Evolutionary conservation across 2,797 vertebrate species (phyloP).

Genomic region (Gymnothorax reevesii): DNA sequence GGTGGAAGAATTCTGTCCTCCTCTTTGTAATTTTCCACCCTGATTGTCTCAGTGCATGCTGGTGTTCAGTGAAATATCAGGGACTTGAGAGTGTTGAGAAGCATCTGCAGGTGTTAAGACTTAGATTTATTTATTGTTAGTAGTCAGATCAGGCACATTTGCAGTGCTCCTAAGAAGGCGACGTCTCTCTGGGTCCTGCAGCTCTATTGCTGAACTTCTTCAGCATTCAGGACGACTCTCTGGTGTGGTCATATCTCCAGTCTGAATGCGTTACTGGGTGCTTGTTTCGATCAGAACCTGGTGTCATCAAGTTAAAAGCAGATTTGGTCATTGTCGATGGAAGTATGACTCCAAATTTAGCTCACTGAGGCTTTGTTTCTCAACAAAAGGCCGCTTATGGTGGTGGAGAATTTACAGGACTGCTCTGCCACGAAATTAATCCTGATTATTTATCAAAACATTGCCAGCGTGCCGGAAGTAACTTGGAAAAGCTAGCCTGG

Average conservation of each 20-base stretch:
- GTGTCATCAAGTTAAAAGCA: not conserved
- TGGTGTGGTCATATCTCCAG: not conserved
- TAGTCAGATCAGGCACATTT: not conserved
- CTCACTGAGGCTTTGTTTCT: not conserved
- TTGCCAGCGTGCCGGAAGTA: no score
- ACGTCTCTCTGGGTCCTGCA: not conserved
- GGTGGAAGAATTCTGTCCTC: not conserved
- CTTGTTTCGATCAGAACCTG: not conserved
- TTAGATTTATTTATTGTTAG: not conserved
- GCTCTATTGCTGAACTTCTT: not conserved
- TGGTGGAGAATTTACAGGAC: not conserved
- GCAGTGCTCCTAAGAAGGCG: not conserved
- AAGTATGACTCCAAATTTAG: not conserved
- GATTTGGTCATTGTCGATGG: not conserved
- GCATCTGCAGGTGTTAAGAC: not conserved
- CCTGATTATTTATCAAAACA: no score
- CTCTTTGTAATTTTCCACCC: not conserved
- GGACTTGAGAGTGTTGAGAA: not conserved
- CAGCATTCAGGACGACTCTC: not conserved
- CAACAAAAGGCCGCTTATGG: not conserved
- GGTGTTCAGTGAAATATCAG: not conserved
- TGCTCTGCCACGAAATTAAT: no score
- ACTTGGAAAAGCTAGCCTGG: not conserved
- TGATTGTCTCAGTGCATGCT: conserved; percentile 8
- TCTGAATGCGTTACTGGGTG: not conserved